phyloP scores from a whole-genome alignment of 2,113 vertebrate genomes.

The Calyptomena viridis region DNA sequence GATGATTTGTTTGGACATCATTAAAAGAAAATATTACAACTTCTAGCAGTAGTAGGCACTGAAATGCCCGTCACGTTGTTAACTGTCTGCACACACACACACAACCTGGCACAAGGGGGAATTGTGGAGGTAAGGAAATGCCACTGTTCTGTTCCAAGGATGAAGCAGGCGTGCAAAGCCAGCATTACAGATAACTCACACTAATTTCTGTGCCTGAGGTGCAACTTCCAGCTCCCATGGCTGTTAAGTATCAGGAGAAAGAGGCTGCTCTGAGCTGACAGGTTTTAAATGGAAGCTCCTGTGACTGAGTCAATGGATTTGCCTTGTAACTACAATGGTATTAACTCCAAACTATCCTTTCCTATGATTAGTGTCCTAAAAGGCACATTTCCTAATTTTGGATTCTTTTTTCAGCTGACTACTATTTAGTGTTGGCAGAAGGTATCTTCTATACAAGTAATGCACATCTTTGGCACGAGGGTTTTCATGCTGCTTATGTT shows the following conservation, averaged over 20 bases:
- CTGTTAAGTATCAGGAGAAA: background rate
- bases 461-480: background rate
- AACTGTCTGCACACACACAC: background rate
- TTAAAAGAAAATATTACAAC: constrained; percentile 41
- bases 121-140: background rate
- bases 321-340: background rate
- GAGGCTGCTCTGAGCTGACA: background rate
- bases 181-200: background rate
- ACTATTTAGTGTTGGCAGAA: background rate
- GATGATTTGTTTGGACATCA: constrained; percentile 63
- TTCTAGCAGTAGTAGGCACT: background rate
- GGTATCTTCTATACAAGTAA: background rate
- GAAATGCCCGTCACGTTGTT: background rate
- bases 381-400: background rate
- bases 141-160: background rate
- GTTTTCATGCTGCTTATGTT: background rate
- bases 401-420: background rate
- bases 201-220: background rate
- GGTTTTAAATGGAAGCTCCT: background rate
- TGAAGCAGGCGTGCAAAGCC: background rate
- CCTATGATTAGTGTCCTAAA: background rate
- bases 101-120: background rate
- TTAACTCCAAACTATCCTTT: background rate
- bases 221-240: background rate
- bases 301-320: background rate